Base-by-base conservation (phyloP, 2,888 invertebrate genomes). In the Cerastis rubricosa region DNA sequence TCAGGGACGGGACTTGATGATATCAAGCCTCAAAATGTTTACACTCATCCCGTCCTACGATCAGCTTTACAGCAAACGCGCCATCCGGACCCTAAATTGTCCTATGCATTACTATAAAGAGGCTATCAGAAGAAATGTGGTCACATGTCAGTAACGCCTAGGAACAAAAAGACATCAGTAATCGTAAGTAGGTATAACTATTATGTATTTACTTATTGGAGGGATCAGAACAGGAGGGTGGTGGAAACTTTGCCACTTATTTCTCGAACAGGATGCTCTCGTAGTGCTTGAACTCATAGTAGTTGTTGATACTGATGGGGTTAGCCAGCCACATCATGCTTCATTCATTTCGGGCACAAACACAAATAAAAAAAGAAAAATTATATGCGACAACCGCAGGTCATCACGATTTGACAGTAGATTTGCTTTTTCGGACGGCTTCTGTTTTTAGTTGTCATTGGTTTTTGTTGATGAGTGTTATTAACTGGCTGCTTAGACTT, bases 241-340 rank as follows among this genome's bases (percentile, higher is more conserved):
- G 8, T 57, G 65, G 49, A 51, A 81, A 75, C 76, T 71, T 68
- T 79, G 61, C 49, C 65, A 74, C 45, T 80, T 90, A 92, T 86
- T 92, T 92, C 75, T 92, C 91, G 67, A 86, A 82, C 70, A 90
- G 71, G 35, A 76, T 79, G 59, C 77, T 79, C 84, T 94, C 89
- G 67, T 93, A 93, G 72, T 91, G 90, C 77, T 90, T 92, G 84
- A 93, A 95, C 80, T 95, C 94, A 90, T 93, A 94, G 88, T 93
- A 95, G 84, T 87, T 93, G 86, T 95, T 95, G 71, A 95, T 88
- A 71, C 90, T 91, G 45, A 91, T 87, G 0, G 93, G 92, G 72
- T 91, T 90, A 14, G 86, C 76, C 22, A 94, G 89, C 94, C 95
- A 95, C 35, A 75, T 49, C 83, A 85, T 84, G 69, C 66, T 85